Percentiles rank a stretch among this genome's conserved stretches.
phyloP scores from a whole-genome alignment of 2,797 vertebrate genomes.

The Ptychobarbus kaznakovi region DNA sequence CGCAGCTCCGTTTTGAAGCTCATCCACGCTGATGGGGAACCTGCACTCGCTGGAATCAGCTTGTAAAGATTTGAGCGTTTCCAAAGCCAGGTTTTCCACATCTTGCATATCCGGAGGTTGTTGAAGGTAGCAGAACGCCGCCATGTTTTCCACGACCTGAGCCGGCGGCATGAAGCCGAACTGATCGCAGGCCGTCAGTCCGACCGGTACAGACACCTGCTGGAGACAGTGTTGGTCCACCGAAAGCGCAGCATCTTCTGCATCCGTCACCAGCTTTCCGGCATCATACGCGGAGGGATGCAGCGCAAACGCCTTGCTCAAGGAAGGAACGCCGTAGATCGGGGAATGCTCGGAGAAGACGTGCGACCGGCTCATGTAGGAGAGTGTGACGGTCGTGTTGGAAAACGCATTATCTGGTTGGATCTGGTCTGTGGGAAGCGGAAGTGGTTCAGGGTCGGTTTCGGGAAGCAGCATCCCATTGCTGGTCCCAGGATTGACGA shows the following conservation, averaged over 20 bases:
- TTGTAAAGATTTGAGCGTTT: conserved; percentile 49
- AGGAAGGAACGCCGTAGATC: conserved; percentile 66
- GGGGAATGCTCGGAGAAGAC: conserved; percentile 72
- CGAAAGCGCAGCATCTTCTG: conserved; percentile 56
- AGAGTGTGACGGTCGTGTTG: conserved; percentile 83
- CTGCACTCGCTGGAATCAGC: conserved; percentile 52
- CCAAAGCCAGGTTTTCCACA: conserved; percentile 47
- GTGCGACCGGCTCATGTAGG: conserved; percentile 82
- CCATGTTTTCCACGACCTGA: conserved; percentile 62
- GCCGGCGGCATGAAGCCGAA: conserved; percentile 66
- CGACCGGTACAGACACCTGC: conserved; percentile 64
- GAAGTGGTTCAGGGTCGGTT: conserved; percentile 59
- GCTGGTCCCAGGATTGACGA: conserved; percentile 65
- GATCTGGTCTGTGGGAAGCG: conserved; percentile 71
- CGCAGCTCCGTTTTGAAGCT: conserved; percentile 68
- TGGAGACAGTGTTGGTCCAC: conserved; percentile 71
- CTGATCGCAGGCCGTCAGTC: conserved; percentile 66
- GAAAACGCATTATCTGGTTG: conserved; percentile 80
- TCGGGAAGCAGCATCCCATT: conserved; percentile 68
- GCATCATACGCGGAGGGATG: conserved; percentile 53
- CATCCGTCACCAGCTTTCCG: conserved; percentile 65
- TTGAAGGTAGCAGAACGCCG: conserved; percentile 52
- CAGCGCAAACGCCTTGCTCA: background rate
- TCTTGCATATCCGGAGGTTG: conserved; percentile 58
- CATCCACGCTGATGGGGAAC: conserved; percentile 49